Percentiles rank a stretch among this genome's conserved stretches.
phyloP scores from a whole-genome alignment of 2,888 invertebrate species.

The Amorpha juglandis region DNA sequence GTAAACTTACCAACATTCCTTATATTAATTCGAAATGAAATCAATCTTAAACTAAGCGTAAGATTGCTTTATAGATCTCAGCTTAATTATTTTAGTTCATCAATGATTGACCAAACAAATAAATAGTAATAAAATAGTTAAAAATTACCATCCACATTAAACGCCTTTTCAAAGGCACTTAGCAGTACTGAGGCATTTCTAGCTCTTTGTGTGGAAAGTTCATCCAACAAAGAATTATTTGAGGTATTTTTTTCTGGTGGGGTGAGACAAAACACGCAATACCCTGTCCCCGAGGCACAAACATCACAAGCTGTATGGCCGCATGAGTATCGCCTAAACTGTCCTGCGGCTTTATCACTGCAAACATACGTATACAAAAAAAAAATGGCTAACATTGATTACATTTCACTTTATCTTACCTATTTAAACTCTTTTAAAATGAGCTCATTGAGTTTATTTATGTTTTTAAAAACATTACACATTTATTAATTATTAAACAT shows the following conservation, averaged over 20 bases:
- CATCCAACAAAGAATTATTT: slow-evolving; percentile 46
- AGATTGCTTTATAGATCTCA: too few relatives aligned
- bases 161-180: slow-evolving; percentile 58
- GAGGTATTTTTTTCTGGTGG: slow-evolving; percentile 40
- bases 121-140: slow-evolving; percentile 19
- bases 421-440: too few relatives aligned
- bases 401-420: too few relatives aligned
- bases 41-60: too few relatives aligned
- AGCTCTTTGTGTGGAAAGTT: slow-evolving; percentile 49
- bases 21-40: too few relatives aligned
- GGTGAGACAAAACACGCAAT: slow-evolving; percentile 60
- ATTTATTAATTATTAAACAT: too few relatives aligned
- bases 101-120: not conserved
- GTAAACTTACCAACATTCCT: too few relatives aligned
- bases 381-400: too few relatives aligned
- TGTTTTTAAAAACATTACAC: too few relatives aligned
- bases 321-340: slow-evolving; percentile 60
- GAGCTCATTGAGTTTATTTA: too few relatives aligned
- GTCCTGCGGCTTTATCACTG: slow-evolving; percentile 62
- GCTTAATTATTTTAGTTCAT: not conserved
- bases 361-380: slow-evolving; percentile 28
- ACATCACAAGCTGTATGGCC: slow-evolving; percentile 67
- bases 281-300: slow-evolving; percentile 51
- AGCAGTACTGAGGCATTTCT: slow-evolving; percentile 55
- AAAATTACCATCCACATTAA: slow-evolving; percentile 62